A percentile compares a stretch with the other conserved stretches of the same genome.
Conservation (phyloP, 2,888 invertebrate genomes). For the Lepidonotus clava region DNA sequence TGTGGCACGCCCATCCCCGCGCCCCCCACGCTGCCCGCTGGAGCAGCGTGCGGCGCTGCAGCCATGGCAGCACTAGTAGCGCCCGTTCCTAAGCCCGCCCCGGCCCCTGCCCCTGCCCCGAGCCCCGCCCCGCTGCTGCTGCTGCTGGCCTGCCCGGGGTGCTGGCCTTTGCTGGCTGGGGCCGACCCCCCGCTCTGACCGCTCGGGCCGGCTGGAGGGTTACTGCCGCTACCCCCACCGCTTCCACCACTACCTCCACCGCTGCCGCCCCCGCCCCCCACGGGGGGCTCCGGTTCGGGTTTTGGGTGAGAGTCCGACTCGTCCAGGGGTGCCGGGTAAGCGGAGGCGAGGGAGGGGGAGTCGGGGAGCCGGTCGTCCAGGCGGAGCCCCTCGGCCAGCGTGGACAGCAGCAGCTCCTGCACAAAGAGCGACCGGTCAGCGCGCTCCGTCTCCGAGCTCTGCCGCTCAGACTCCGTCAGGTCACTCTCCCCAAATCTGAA, state of each 20-base stretch:
- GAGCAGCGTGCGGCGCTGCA: slow-evolving; percentile 46
- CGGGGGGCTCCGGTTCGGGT: not conserved
- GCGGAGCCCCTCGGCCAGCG: slow-evolving; percentile 81
- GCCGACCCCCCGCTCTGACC: not conserved
- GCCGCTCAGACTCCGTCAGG: slow-evolving; percentile 66
- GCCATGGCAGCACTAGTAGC: slow-evolving; percentile 59
- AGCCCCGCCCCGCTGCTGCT: slow-evolving; percentile 57
- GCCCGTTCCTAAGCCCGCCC: slow-evolving; percentile 64
- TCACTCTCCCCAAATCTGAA: slow-evolving; percentile 73
- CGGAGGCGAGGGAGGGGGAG: slow-evolving; percentile 7
- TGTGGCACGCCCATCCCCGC: slow-evolving; percentile 67
- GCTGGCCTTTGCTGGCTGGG: not conserved
- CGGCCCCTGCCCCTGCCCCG: slow-evolving; percentile 63
- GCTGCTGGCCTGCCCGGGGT: slow-evolving; percentile 16
- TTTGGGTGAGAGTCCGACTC: slow-evolving; percentile 42
- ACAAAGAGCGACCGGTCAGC: slow-evolving; percentile 86
- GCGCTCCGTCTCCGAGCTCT: slow-evolving; percentile 77
- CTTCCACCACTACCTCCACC: slow-evolving; percentile 19
- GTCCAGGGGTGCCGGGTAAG: slow-evolving; percentile 8
- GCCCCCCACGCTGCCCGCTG: not conserved
- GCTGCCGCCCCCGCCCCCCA: not conserved
- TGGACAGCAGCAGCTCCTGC: slow-evolving; percentile 86
- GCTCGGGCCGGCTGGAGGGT: not conserved
- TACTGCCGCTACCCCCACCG: slow-evolving; percentile 8
- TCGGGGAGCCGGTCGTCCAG: slow-evolving; percentile 57